Conservation (phyloP, 2,113 vertebrate genomes). For the Alectura lathami region DNA sequence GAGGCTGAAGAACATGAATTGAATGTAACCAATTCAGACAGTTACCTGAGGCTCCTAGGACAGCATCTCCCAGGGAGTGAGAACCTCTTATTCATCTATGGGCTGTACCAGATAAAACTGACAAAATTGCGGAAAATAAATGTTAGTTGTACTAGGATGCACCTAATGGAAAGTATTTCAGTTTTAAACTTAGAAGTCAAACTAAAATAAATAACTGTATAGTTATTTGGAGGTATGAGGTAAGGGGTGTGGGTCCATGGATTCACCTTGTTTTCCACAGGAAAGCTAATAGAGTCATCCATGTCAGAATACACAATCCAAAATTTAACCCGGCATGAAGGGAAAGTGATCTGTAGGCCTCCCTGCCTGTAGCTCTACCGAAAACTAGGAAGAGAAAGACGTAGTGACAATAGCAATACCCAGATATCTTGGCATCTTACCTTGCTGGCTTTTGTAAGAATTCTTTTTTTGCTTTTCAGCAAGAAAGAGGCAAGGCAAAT, state of each 20-base stretch:
- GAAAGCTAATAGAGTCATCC: neutral
- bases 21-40: neutral
- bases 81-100: neutral
- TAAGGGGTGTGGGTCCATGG: too few species aligned
- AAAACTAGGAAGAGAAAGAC: neutral
- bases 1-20: neutral
- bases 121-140: neutral
- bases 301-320: neutral
- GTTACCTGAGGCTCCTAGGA: neutral
- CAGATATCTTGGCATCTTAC: neutral
- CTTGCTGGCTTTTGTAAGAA: neutral
- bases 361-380: neutral
- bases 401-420: neutral
- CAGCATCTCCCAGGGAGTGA: neutral
- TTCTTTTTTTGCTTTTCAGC: neutral
- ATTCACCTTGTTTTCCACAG: neutral
- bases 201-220: neutral
- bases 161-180: neutral
- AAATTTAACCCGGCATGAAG: neutral
- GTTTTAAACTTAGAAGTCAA: neutral
- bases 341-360: neutral
- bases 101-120: neutral
- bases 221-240: neutral
- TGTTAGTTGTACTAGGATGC: neutral
- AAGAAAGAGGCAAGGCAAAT: neutral